A percentile compares a stretch with the other conserved stretches of the same genome.
Conservation (phyloP, 1,140 invertebrate genomes). For the Trinorchestia longiramus region DNA sequence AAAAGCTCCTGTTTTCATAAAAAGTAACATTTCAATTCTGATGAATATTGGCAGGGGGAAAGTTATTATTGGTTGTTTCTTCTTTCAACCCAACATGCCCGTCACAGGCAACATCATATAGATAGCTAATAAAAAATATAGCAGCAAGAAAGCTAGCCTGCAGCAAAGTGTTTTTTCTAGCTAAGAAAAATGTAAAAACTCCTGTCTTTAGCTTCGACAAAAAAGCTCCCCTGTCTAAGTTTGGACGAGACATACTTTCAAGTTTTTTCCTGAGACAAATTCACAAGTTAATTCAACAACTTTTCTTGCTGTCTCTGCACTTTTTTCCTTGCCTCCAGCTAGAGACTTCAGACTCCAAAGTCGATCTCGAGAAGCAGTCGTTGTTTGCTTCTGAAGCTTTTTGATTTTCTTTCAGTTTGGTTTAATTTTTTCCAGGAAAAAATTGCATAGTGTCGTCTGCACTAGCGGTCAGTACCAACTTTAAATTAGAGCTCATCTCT, state of each 20-base stretch:
- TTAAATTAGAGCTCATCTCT: no score
- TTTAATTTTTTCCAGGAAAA: not conserved
- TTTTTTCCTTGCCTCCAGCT: not conserved
- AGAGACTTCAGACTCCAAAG: not conserved
- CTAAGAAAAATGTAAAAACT: not conserved
- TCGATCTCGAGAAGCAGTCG: not conserved
- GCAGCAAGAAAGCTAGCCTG: not conserved
- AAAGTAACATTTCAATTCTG: no score
- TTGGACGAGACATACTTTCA: slow-evolving; percentile 16
- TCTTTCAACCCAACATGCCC: no score
- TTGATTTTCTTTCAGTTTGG: not conserved
- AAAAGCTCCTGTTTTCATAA: no score
- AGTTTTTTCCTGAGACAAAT: not conserved
- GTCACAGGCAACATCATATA: not conserved
- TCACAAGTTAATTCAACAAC: slow-evolving; percentile 32
- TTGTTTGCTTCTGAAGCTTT: not conserved
- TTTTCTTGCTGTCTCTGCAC: not conserved
- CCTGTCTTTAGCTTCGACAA: not conserved
- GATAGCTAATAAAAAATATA: not conserved
- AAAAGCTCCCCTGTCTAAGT: not conserved
- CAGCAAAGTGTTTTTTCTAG: not conserved
- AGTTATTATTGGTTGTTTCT: no score
- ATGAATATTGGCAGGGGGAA: no score
- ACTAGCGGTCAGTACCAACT: no score
- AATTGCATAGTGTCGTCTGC: no score